Evolutionary conservation across 2,888 invertebrate genomes (phyloP), one percentile per base, ranked within the genome.

Genomic region (Embidobia sp.): DNA sequence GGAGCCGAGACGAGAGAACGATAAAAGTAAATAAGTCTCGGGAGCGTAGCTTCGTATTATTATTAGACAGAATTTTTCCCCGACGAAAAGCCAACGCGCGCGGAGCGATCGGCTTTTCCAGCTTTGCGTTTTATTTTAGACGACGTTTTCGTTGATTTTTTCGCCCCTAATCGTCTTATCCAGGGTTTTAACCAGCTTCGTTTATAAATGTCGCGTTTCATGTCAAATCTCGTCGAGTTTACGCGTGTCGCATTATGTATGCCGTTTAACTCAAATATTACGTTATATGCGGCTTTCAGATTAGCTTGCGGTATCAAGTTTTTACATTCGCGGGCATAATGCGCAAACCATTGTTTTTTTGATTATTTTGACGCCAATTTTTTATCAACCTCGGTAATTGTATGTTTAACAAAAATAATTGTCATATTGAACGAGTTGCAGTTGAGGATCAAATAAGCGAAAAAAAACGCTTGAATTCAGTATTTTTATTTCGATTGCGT

Each of bases 21-120:
- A 72, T 72, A 72, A 63, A 72, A 72, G 37, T 72, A 63, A 72
- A 72, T 72, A 72, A 63, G 72, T 72, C 63, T 63, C 40, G 13
- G 29, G 63, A 46, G 70, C 19, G 48, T 31, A 69, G 59, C 69
- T 46, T 63, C 55, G 44, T 55, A 37, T 61, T 44, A 70, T 63
- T 63, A 72, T 63, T 63, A 72, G 48, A 51, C 49, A 29, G 40
- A 53, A 63, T 63, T 55, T n/a, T 51, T 42, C 42, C 19, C 53
- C 37, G 40, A 35, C 27, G 40, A 57, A 67, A 48, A 53, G 40
- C 48, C 53, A 46, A 35, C 26, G 18, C 3, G 40, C 16, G 37
- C 19, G 31, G 29, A 31, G 8, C 37, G 61, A 51, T 70, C 61
- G 44, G 61, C 51, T 70, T 61, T 61, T 42, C 31, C 40, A 11